These are phyloP conservation scores for Micromys minutus DNA, from an alignment of 2,113 vertebrate genomes.

Conservation along the genomic window DNA sequence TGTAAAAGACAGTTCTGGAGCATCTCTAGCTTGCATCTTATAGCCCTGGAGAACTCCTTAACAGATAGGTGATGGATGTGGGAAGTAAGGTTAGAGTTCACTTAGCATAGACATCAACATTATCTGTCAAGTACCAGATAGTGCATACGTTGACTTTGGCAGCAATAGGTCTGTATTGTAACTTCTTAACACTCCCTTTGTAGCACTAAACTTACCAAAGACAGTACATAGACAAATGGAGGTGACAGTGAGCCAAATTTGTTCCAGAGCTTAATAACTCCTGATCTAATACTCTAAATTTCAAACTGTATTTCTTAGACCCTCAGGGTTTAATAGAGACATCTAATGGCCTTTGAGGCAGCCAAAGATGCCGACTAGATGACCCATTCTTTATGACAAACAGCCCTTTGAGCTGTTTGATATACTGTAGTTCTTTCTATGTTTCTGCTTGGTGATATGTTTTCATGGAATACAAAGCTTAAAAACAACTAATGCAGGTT, in stretches of 20 bases:
- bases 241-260: background rate
- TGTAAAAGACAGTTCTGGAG: constrained; percentile 6
- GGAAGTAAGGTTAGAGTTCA: background rate
- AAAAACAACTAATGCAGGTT: background rate
- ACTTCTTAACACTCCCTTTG: background rate
- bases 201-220: background rate
- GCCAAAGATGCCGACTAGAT: background rate
- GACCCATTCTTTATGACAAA: background rate
- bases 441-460: constrained; percentile 24
- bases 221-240: background rate
- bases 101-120: background rate
- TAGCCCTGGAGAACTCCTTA: constrained; percentile 39
- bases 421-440: background rate
- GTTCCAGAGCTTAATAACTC: background rate
- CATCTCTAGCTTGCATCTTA: constrained; percentile 15
- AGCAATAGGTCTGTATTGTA: background rate
- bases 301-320: constrained; percentile 35
- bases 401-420: background rate
- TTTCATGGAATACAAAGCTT: background rate
- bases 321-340: background rate
- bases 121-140: constrained; percentile 35
- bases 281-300: constrained; percentile 4
- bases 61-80: background rate
- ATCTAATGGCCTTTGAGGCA: background rate
- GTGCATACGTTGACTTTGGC: constrained; percentile 8